Base-by-base conservation (phyloP, 2,888 invertebrate genomes). In the Harmothoe impar region DNA sequence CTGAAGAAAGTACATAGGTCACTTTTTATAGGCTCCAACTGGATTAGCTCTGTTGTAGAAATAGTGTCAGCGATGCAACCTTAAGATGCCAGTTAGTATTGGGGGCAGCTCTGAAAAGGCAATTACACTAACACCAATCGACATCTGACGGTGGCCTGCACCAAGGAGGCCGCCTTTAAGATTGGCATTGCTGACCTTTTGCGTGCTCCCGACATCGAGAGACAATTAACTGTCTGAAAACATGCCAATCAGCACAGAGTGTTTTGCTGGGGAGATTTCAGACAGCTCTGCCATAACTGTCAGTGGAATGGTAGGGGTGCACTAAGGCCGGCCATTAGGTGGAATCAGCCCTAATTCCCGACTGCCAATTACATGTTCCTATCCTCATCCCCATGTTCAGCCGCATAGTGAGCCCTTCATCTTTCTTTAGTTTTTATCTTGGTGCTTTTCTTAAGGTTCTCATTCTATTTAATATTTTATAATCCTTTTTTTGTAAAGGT, bases 101-200 rank as follows among this genome's bases (percentile, higher is more conserved):
- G 31, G 1, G 20, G 25, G 29, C 15, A 72, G 72, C 15, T 29
- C 72, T 31, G 25, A 72, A 72, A 72, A 72, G 72, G 29, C 72
- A 72, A 72, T 72, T 72, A 72, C 72, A 72, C 72, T 5, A 62
- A 72, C 29, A 72, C 72, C 25, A 72, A 72, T 72, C 72, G 29
- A 25, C 72, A 72, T 72, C 72, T n/a, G 72, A 72, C 29, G 25
- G 25, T 31, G 72, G 72, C 7, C 29, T 72, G 15, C 31, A 7
- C 29, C 12, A 72, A 72, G 72, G 17, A 72, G 29, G 72, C 29
- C 29, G 72, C 5, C 72, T 72, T 29, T n/a, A 72, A 29, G 25
- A 29, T 29, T 72, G 72, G 25, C 72, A 72, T 31, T 72, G 72
- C 72, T 72, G 72, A 72, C 72, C 72, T 72, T 62, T 72, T 72